Evolutionary conservation across 2,888 invertebrate species (phyloP), one percentile per base, ranked within the genome.

Genomic region (Stenichneumon culpator): DNA sequence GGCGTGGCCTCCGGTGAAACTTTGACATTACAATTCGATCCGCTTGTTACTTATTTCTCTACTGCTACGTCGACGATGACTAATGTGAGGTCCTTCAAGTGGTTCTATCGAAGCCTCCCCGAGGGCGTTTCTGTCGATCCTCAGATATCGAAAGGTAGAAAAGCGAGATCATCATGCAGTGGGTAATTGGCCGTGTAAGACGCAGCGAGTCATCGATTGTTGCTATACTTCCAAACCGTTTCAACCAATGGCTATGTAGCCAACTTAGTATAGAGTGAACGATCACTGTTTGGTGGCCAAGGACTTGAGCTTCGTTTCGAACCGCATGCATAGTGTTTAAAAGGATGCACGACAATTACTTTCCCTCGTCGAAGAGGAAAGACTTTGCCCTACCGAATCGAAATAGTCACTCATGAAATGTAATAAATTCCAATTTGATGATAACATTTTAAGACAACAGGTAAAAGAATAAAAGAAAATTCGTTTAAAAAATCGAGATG

Each of bases 81-180:
- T 60, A 69, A 83, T 73, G 73, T 63, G 67, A 72, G 78, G 72
- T 78, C 65, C 67, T 73, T 68, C 72, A 54, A 57, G n/a, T 67
- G 57, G 72, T 50, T 50, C 72, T 65, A 47, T 70, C 69, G 3
- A 70, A 69, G 47, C 63, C 44, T 72, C 82, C 82, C 67, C 28
- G 65, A 63, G 65, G 70, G 50, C 36, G 7, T 67, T 70, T 78
- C 65, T 39, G 78, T 82, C 77, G 82, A 82, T 82, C 79, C 75
- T 74, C 68, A 52, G 77, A 72, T 75, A 79, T 84, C 84, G 84
- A 86, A 84, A 77, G 84, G 79, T 84, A 79, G 82, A 75, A 47
- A 75, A 47, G 68, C 67, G 50, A 65, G 72, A 72, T 68, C 77
- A 81, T 78, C 52, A 32, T 57, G 54, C 52, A 63, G 19, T 22